Conservation (phyloP, 2,113 vertebrate species). For the Okapia johnstoni region DNA sequence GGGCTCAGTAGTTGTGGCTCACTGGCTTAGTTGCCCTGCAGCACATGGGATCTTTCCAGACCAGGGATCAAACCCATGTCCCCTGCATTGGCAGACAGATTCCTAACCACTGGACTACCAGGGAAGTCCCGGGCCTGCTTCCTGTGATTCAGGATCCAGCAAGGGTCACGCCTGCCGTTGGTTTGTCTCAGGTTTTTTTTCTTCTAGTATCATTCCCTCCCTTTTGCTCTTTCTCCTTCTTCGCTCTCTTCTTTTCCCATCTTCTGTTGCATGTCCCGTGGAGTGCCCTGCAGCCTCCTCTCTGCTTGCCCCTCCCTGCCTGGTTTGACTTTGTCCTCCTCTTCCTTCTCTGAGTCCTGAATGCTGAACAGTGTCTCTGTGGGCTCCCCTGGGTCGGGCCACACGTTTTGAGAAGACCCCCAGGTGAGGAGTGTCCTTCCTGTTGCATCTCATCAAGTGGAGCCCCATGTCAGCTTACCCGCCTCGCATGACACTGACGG, state of each 20-base stretch:
- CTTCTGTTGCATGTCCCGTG: neutral
- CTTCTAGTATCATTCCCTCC: neutral
- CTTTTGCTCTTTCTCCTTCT: neutral
- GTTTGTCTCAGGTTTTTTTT: neutral
- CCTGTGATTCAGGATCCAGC: neutral
- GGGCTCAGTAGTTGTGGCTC: neutral
- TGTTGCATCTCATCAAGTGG: neutral
- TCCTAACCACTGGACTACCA: neutral
- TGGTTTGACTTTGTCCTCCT: neutral
- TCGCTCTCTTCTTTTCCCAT: neutral
- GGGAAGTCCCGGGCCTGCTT: neutral
- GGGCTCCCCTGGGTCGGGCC: neutral
- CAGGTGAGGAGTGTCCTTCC: neutral
- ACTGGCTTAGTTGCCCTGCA: neutral
- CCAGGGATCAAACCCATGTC: neutral
- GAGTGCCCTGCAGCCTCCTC: fast-evolving
- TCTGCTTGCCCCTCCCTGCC: neutral
- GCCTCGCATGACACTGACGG: fast-evolving
- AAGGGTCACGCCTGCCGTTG: neutral
- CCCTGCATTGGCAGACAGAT: neutral
- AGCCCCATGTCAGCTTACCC: fast-evolving
- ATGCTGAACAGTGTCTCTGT: neutral
- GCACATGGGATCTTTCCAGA: neutral
- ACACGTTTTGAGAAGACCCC: neutral
- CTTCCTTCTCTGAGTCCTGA: neutral